Evolutionary conservation across 2,113 vertebrate genomes (phyloP), one percentile per base, ranked within the genome.

Genomic region (Rattus rattus): DNA sequence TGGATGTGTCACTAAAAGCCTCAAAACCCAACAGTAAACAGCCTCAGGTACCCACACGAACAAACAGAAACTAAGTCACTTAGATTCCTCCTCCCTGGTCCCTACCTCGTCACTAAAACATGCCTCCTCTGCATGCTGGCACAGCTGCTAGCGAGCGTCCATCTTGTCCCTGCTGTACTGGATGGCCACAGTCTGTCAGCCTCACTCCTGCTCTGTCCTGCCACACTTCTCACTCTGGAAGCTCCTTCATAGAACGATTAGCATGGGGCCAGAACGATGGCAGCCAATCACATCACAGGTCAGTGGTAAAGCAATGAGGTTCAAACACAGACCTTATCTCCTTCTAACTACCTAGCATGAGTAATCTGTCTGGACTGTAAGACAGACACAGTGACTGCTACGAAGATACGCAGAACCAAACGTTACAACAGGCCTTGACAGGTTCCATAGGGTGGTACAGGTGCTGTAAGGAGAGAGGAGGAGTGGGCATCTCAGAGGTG

Each of bases 1-100:
- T 75, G 39, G 43, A 94, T n/a, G 67, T n/a, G 73, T 54, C 86
- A 96, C 9, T 81, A 95, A 85, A 26, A 94, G 92, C 54, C 75
- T 70, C 56, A 79, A 63, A 65, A 85, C 30, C 61, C 33, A 76
- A 93, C 20, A 67, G 4, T 54, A 43, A 20, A 80, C 24, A 61
- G 20, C 79, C 77, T 76, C 54, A 70, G 73, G 80, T 79, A 76
- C 49, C 72, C 77, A 86, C n/a, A 59, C 89, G 70, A 75, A 33
- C 70, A 94, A 16, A 28, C 61, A 95, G 61, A 83, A 88, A 76
- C 52, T 10, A 33, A 84, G 33, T 85, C 26, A 81, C 43, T 95
- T 17, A 1, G 1, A 72, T 24, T 39, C 47, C 59, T 65, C 28
- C 61, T 70, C 85, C 33, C 61, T 54, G 52, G 56, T 30, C 43